A percentile compares a stretch with the other conserved stretches of the same genome.
Conservation (phyloP, 2,797 vertebrate species). For the Muscicapa comitata region DNA sequence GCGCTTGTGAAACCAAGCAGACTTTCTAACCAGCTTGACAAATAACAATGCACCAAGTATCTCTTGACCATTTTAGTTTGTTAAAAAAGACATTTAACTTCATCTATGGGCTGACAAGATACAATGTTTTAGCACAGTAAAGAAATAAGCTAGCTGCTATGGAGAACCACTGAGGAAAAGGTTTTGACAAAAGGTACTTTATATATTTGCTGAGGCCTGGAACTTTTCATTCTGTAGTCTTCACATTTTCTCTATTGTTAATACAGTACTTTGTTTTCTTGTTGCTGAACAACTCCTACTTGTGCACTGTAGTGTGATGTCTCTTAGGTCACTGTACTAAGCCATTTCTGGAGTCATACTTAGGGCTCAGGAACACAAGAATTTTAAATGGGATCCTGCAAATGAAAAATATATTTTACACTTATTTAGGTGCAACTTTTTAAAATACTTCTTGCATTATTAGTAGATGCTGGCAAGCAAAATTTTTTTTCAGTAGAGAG, state of each 20-base stretch:
- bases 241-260: background rate
- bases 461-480: background rate
- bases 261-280: background rate
- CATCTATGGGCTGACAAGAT: background rate
- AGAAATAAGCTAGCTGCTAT: background rate
- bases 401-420: background rate
- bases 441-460: background rate
- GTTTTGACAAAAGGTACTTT: background rate
- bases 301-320: background rate
- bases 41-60: background rate
- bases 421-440: background rate
- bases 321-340: background rate
- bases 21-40: background rate
- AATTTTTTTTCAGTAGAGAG: background rate
- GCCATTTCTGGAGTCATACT: background rate
- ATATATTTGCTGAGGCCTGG: background rate
- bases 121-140: background rate
- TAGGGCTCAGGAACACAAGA: background rate
- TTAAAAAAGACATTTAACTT: background rate
- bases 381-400: background rate
- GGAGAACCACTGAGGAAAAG: background rate
- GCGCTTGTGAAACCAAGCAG: background rate
- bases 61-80: background rate
- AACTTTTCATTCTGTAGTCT: background rate
- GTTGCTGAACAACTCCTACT: background rate